phyloP scores from a whole-genome alignment of 2,113 vertebrate genomes.

The Tenebrosternarchus preto region DNA sequence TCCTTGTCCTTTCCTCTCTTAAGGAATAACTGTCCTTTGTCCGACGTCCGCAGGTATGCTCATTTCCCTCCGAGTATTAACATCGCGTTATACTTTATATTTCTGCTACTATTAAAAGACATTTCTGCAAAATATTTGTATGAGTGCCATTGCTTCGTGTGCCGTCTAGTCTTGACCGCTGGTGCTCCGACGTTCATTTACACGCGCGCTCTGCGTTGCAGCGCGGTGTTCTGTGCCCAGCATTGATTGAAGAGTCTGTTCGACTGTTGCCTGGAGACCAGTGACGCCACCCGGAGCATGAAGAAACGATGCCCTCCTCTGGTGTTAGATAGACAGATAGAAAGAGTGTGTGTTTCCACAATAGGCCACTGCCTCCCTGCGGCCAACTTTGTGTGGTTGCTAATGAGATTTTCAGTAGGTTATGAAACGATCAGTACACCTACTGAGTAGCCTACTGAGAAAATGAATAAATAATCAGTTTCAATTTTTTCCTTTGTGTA shows the following conservation, averaged over 20 bases:
- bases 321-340: slow-evolving; percentile 38
- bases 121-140: background rate
- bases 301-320: slow-evolving; percentile 63
- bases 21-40: too few relatives aligned
- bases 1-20: background rate
- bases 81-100: background rate
- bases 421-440: background rate
- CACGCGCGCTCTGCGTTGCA: too few relatives aligned
- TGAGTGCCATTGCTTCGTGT: slow-evolving; percentile 24
- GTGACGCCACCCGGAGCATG: slow-evolving; percentile 67
- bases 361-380: background rate
- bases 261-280: slow-evolving; percentile 74
- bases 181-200: too few relatives aligned
- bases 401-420: background rate
- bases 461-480: too few relatives aligned
- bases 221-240: slow-evolving; percentile 18
- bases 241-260: slow-evolving; percentile 57
- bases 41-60: background rate
- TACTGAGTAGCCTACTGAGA: too few relatives aligned
- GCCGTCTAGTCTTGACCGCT: slow-evolving; percentile 31
- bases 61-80: background rate
- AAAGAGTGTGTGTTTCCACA: background rate
- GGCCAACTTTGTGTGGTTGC: background rate
- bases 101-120: background rate
- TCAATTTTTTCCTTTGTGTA: too few relatives aligned